Evolutionary conservation across 2,888 invertebrate genomes (phyloP), one percentile per base, ranked within the genome.

Genomic region (Listrodromus nycthemerus): DNA sequence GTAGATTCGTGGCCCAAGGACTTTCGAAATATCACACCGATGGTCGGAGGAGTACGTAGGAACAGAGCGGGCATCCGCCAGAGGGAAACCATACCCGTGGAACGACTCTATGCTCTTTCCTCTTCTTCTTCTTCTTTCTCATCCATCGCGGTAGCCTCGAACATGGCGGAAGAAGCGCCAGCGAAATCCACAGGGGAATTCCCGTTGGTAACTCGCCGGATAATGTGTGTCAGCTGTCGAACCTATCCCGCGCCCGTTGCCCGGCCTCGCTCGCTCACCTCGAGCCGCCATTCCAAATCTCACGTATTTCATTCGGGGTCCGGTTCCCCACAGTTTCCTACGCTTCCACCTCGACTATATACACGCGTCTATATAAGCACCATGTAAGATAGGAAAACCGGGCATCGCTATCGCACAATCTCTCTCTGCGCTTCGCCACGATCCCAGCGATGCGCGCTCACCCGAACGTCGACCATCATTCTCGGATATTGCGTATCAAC

Each of bases 21-120:
- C 91, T 92, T 89, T 91, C 91, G 88, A 91, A 92, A 92, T 92
- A 92, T 92, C 91, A 91, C 91, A 89, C 90, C 89, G 86, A 87
- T 86, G 87, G 88, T 88, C 86, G 86, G 83, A 85, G 79, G 30
- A 58, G n/a, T 27, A 50, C 48, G 19, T 66, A 55, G 63, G 21
- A 76, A 33, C 41, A 61, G 2, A 45, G 30, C 30, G 24, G 24
- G 21, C 55, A 24, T 55, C 21, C 21, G 10, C 55, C 24, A 61
- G 61, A 61, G 30, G 27, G 61, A 30, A 61, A 61, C 27, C 61
- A 27, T 30, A 27, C 24, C 16, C 61, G 27, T 5, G 7, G 61
- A 61, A 61, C 61, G 30, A 30, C n/a, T 76, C 76, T 55, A 41
- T 58, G 66, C 65, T 50, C 21, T 69, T 55, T 69, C 50, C 21